These are phyloP conservation scores for Megalonaias nervosa DNA, from an alignment of 1,140 invertebrate species.

Conservation along the genomic window DNA sequence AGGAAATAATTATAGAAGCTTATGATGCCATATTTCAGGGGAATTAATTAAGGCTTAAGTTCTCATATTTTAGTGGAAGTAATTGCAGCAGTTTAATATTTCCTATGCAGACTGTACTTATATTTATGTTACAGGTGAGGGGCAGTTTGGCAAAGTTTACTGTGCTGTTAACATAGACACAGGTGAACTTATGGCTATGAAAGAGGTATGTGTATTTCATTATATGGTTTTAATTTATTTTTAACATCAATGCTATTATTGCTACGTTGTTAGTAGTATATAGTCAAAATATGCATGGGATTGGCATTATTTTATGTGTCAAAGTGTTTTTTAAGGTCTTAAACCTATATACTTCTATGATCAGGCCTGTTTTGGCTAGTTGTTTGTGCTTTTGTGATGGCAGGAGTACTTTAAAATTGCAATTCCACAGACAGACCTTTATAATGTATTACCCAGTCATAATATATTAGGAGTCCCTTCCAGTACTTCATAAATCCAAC, in stretches of 20 bases:
- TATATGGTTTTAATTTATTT: slow-evolving; percentile 3
- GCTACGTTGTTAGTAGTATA: not conserved
- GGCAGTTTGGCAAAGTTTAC: slow-evolving; percentile 89
- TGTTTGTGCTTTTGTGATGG: not conserved
- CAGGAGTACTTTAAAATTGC: too few relatives aligned
- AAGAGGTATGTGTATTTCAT: slow-evolving; percentile 76
- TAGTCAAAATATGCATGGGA: not conserved
- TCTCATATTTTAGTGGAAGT: not conserved
- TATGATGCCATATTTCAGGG: too few relatives aligned
- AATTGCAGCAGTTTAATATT: not conserved
- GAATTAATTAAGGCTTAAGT: too few relatives aligned
- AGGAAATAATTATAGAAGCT: too few relatives aligned
- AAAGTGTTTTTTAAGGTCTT: slow-evolving; percentile 2
- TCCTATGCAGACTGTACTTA: not conserved
- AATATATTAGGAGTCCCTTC: too few relatives aligned
- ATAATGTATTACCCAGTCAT: too few relatives aligned
- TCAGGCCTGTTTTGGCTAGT: not conserved
- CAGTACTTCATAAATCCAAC: too few relatives aligned
- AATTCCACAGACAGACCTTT: too few relatives aligned
- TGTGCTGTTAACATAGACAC: slow-evolving; percentile 93
- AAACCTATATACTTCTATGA: not conserved
- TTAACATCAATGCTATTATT: not conserved
- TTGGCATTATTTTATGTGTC: not conserved
- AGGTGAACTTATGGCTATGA: slow-evolving; percentile 94
- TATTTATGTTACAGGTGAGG: slow-evolving; percentile 76